Percentiles rank a stretch among this genome's conserved stretches.
Conservation (phyloP, 2,113 vertebrate genomes). For the Eidolon helvum region DNA sequence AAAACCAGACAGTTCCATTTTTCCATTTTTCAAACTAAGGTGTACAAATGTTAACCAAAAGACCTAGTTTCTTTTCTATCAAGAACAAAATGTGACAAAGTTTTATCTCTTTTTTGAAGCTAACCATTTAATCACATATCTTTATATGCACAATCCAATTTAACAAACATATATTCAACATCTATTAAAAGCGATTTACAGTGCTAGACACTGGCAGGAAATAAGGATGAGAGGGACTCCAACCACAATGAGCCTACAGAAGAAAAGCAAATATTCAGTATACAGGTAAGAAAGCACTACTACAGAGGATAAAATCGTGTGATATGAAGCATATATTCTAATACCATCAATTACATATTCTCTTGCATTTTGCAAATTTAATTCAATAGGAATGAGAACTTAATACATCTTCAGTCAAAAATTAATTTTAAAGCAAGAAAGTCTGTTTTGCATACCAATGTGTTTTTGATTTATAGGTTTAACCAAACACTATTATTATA, state of each 20-base stretch:
- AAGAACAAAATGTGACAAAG: background rate
- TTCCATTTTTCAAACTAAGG: background rate
- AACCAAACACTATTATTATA: conserved; percentile 21
- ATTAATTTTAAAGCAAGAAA: conserved; percentile 22
- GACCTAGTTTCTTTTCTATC: background rate
- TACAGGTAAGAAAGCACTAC: background rate
- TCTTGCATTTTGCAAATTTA: background rate
- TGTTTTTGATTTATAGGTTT: conserved; percentile 42
- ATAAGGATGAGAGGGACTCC: accelerated
- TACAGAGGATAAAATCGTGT: background rate
- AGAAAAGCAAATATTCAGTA: background rate
- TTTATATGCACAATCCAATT: background rate
- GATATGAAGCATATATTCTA: background rate
- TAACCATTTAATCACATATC: background rate
- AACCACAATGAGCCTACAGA: background rate
- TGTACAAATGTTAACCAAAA: background rate
- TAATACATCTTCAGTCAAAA: background rate
- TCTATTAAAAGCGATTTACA: background rate
- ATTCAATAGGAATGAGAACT: background rate
- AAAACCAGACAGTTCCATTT: background rate
- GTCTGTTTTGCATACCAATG: background rate
- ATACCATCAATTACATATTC: background rate
- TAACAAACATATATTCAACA: background rate
- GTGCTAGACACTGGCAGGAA: background rate
- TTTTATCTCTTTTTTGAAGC: background rate